Evolutionary conservation across 1,140 invertebrate genomes (phyloP).

Genomic region (Neelides sp.): DNA sequence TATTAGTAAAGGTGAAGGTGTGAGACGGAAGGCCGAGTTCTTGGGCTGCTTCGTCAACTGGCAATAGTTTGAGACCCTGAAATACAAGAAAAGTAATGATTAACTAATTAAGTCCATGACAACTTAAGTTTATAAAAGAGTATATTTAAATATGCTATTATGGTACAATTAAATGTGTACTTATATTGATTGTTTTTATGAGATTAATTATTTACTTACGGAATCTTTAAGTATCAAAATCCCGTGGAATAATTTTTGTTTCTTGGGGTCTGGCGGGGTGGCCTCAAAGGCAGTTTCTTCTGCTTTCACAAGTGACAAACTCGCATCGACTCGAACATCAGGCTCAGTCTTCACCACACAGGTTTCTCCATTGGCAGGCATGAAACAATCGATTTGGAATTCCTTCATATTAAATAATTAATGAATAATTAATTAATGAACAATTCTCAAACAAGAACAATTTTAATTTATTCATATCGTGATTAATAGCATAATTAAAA

Average conservation of each 20-base stretch:
- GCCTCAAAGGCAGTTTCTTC: conserved; percentile 64
- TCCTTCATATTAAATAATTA: conserved; percentile 41
- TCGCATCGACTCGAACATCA: conserved; percentile 82
- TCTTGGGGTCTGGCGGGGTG: conserved; percentile 73
- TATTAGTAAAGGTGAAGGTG: conserved; percentile 75
- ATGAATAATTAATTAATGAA: not conserved
- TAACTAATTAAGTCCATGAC: not conserved
- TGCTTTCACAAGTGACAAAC: conserved; percentile 66
- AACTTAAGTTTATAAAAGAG: not conserved
- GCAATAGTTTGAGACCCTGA: conserved; percentile 64
- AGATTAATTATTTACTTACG: conserved; percentile 35
- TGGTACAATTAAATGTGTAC: not conserved
- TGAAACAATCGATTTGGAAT: conserved; percentile 79
- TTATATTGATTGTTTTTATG: not conserved
- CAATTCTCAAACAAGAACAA: too few species aligned
- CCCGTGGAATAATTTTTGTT: conserved; percentile 70
- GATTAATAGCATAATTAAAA: not conserved
- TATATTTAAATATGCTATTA: not conserved
- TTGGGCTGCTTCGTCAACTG: conserved; percentile 75
- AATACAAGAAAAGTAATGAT: conserved; percentile 1
- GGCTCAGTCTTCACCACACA: conserved; percentile 68
- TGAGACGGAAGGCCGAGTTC: conserved; percentile 75
- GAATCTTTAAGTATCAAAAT: conserved; percentile 81
- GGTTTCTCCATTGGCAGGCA: conserved; percentile 94
- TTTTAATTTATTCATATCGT: not conserved